Evolutionary conservation across 2,888 invertebrate genomes (phyloP), one percentile per base, ranked within the genome.

Genomic region (Agapostemon virescens): DNA sequence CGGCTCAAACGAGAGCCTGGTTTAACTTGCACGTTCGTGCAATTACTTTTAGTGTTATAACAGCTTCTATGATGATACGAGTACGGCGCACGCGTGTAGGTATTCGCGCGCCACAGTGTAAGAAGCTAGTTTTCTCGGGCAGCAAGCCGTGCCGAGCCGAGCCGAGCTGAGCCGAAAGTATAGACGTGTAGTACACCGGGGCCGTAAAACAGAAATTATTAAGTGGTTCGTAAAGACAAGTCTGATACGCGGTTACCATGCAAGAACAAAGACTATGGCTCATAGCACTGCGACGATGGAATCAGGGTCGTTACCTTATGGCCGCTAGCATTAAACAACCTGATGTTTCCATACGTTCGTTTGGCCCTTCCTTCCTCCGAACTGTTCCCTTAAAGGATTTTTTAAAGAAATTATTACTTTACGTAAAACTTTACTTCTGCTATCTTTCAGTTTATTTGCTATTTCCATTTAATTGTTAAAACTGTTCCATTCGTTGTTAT

Each of bases 161-260:
- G 49, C 17, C 73, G 42, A 33, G 69, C 49, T n/a, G 52, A 33
- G 49, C 61, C 45, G 63, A 49, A 76, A 73, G 69, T 68, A 68
- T 45, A 26, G 64, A 71, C 71, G 77, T 67, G 74, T 77, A 77
- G 74, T 71, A 52, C 79, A 42, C 64, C 67, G 73, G 73, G 69
- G 69, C 58, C 79, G 79, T 85, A 85, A 85, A 85, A 73, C 74
- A 73, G 79, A 83, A 85, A 85, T 85, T 85, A 85, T 85, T 84
- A 85, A 85, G 79, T 75, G 84, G 81, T 77, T 79, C 84, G 69
- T 77, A 40, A 74, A 78, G 76, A 81, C 72, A 68, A 61, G 77
- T 40, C 61, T 67, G 69, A 20, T 52, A 55, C 70, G 52, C 45
- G 81, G 68, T 72, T 76, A 38, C 69, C 42, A 49, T 71, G 72